Evolutionary conservation across 2,113 vertebrate genomes (phyloP), one percentile per base, ranked within the genome.

Genomic region (Laticauda colubrina): DNA sequence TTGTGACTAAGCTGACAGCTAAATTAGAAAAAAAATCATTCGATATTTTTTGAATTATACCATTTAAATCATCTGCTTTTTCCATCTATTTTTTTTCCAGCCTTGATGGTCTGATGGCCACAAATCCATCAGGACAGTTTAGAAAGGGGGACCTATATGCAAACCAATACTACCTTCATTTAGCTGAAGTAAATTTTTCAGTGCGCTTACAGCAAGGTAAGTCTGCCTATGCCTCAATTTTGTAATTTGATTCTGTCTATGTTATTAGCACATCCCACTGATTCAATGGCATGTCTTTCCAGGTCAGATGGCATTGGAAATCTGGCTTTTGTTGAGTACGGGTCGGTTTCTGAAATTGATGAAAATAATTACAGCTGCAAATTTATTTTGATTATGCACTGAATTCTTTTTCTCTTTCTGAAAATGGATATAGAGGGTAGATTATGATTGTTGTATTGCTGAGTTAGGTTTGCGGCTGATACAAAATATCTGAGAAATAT

Each of bases 1-100:
- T 96, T 97, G 95, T 95, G 96, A 93, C 94, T 96, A 93, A 93
- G 85, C 89, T 97, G 96, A 96, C 94, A 97, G 90, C 94, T 91
- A 95, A 91, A 95, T 97, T 96, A 96, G 88, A 95, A 92, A 89
- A 89, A 87, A 94, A 96, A 92, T 69, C 29, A 55, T 87, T 93
- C 93, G 88, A 93, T 94, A 20, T 87, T 93, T 54, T 92, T 90
- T 93, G 61, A 85, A 54, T 93, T 96, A 94, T 15, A 10, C 91
- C 90, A 95, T 94, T 93, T n/a, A 96, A 96, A 96, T 95, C 93
- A 97, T 90, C 94, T 97, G 88, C 95, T 86, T 14, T 24, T 51
- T 5, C n/a, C 89, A 94, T 96, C 11, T 24, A 45, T 39, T 45
- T 53, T 75, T 95, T 95, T 48, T 48, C 64, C 8, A 23, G 90